These are phyloP conservation scores for Xanthorhoe spadicearia DNA, from an alignment of 2,888 invertebrate species.

Conservation along the genomic window DNA sequence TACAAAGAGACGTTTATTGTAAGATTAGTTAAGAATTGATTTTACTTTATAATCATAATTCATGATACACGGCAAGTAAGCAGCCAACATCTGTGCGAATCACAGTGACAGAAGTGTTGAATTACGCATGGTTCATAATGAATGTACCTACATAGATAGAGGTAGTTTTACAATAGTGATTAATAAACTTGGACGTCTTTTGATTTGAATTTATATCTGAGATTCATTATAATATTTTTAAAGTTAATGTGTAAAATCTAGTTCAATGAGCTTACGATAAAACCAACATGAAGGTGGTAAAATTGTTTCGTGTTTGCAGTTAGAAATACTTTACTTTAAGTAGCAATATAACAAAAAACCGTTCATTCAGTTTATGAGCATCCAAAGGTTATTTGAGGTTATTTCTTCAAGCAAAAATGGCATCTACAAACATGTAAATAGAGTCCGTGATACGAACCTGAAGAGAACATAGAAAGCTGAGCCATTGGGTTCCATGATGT, in stretches of 20 bases:
- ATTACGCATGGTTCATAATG: no score
- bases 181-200: no score
- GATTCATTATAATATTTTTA: neutral
- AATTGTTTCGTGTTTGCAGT: neutral
- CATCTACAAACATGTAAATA: slow-evolving; percentile 13
- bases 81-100: no score
- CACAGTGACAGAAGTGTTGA: no score
- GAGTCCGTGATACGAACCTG: slow-evolving; percentile 68
- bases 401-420: slow-evolving; percentile 15
- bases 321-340: neutral
- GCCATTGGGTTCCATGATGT: slow-evolving; percentile 69
- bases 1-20: no score
- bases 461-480: slow-evolving; percentile 63
- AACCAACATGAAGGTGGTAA: no score
- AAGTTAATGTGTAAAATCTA: neutral
- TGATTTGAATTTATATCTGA: no score
- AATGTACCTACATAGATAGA: no score
- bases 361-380: neutral
- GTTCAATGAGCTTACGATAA: neutral
- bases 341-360: neutral
- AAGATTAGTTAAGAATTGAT: no score
- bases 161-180: no score
- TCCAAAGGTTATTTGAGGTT: slow-evolving; percentile 5
- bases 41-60: no score
- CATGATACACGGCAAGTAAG: no score